Evolutionary conservation across 2,113 vertebrate genomes (phyloP).

Genomic region (Petrocephalus zakoni): DNA sequence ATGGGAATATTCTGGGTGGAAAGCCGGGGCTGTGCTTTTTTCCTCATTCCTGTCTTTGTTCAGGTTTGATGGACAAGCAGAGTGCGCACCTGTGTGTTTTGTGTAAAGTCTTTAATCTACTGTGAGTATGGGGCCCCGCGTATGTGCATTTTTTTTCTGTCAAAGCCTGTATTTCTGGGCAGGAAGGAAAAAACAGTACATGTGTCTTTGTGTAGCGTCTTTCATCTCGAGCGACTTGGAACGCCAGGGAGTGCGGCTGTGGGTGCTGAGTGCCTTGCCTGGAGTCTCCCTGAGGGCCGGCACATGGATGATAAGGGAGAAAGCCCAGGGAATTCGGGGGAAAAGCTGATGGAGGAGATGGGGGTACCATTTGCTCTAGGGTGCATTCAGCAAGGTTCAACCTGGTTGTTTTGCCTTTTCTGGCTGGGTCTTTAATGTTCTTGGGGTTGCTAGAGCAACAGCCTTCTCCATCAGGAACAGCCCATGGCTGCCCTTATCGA

Average conservation of each 20-base stretch:
- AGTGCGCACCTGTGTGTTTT: neutral
- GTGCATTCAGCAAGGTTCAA: neutral
- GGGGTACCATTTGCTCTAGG: neutral
- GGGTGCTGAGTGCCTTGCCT: neutral
- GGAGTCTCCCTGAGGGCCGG: neutral
- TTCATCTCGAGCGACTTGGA: neutral
- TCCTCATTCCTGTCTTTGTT: neutral
- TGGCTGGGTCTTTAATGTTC: neutral
- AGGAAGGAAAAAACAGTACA: neutral
- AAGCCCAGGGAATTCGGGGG: neutral
- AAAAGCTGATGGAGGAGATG: neutral
- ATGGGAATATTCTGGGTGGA: neutral
- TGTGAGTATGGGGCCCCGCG: neutral
- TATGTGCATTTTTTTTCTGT: neutral
- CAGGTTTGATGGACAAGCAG: neutral
- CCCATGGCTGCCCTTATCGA: neutral
- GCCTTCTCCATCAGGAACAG: neutral
- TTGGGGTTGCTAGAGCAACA: constrained; percentile 17
- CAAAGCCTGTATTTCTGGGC: neutral
- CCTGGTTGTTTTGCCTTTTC: neutral
- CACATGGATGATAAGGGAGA: neutral
- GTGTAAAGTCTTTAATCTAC: constrained; percentile 7
- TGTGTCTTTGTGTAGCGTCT: neutral
- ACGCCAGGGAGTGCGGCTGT: neutral
- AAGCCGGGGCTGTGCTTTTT: neutral